Percentiles rank a stretch among this genome's conserved stretches.
Evolutionary conservation across 2,797 vertebrate species (phyloP).

Genomic region (Cynopterus sphinx): DNA sequence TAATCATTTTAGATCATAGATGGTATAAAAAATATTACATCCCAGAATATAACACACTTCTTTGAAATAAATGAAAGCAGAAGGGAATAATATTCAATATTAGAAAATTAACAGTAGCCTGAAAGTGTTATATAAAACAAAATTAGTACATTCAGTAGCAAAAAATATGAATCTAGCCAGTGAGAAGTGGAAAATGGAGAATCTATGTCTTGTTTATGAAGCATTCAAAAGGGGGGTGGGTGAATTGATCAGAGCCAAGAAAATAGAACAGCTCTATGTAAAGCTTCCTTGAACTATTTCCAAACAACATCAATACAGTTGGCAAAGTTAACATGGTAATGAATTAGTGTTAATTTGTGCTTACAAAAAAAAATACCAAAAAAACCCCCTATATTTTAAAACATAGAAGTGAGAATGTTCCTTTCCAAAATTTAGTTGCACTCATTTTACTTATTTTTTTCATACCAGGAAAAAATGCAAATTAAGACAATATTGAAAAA

Average conservation of each 20-base stretch:
- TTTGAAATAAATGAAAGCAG: neutral
- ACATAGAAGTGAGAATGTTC: neutral
- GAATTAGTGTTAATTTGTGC: neutral
- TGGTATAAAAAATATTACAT: neutral
- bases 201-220: neutral
- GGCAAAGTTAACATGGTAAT: constrained; percentile 5
- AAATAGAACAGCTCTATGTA: neutral
- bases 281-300: constrained; percentile 4
- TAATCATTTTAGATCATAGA: neutral
- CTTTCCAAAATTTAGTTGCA: constrained; percentile 1
- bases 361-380: neutral
- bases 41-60: neutral
- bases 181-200: neutral
- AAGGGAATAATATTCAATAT: neutral
- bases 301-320: neutral
- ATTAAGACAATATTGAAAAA: neutral
- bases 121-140: neutral
- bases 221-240: neutral
- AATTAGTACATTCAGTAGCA: neutral
- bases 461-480: neutral
- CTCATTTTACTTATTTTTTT: neutral
- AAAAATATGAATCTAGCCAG: neutral
- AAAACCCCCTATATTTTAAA: neutral
- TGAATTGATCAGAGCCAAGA: neutral
- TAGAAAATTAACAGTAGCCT: neutral